Evolutionary conservation across 2,888 invertebrate genomes (phyloP), one percentile per base, ranked within the genome.

Genomic region (Pogonocherus hispidulus): DNA sequence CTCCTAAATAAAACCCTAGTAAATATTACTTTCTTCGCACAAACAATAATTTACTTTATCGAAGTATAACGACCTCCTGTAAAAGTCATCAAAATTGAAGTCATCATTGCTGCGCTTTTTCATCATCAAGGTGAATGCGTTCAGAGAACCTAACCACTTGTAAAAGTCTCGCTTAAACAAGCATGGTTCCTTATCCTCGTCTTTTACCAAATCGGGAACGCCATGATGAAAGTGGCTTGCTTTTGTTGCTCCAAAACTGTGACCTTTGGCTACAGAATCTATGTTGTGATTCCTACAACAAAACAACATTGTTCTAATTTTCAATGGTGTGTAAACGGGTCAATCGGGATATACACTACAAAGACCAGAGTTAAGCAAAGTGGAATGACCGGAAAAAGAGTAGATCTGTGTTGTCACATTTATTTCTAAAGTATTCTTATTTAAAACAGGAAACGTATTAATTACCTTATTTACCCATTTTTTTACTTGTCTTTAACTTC

Each of bases 211-310:
- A 8, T 35, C 54, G 37, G 37, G 11, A 11, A 37, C 11, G 8
- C 37, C 37, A 11, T 37, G n/a, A n/a, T n/a, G 8, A 37, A 37
- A 76, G 35, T 41, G 55, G 46, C 6, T n/a, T 3, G 37, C 4
- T 3, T 2, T 37, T 37, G 2, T 2, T n/a, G 2, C 11, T n/a
- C 37, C 37, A n/a, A 37, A 37, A 37, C 37, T 3, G n/a, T 37
- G n/a, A n/a, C 37, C 37, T n/a, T 37, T 37, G 4, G 37, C 4
- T 3, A 27, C 41, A n/a, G 18, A 20, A 8, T 76, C 78, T 44
- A 87, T 85, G 73, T 88, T 89, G 44, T 88, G 79, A 77, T 88
- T 87, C 32, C 83, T 84, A 66, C 65, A 79, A 78, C n/a, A n/a
- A n/a, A n/a, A n/a, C n/a, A n/a, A n/a, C n/a, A n/a, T n/a, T n/a